Base-by-base conservation (phyloP, 2,888 invertebrate species). In the Ormyrus pomaceus region DNA sequence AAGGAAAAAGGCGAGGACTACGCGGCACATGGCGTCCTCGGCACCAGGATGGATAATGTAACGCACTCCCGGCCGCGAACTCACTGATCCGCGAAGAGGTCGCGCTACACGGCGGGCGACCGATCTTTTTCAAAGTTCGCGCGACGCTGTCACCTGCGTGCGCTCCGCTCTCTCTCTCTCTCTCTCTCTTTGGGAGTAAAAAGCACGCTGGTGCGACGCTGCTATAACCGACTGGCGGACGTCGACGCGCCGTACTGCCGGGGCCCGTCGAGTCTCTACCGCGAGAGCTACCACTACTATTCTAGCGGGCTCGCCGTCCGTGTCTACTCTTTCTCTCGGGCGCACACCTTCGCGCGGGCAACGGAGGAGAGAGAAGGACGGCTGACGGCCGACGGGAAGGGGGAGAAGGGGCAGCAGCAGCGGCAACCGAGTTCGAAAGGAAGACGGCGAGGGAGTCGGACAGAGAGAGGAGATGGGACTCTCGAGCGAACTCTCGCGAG, bases 231-330 rank as follows among this genome's bases (percentile, higher is more conserved):
- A 56, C 69, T 77, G 70, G 61, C 53, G 69, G 48, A 77, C 61
- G 70, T 55, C 70, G 77, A 46, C 61, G 69, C 69, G 64, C 70
- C 69, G 69, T 62, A 62, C 62, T 69, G 62, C 11, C 77, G 64
- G 53, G 62, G 71, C 62, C 68, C 58, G 69, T 71, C 68, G 65
- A 74, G 76, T 55, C 61, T 66, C 68, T 45, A 46, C 70, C 62
- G n/a, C 65, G 45, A 64, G 58, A 45, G 59, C 55, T 48, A 55
- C 58, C 13, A 19, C 73, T 61, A 50, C 64, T 64, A 64, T 73
- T 3, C 34, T 34, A 34, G 34, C 34, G 34, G 3, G 34, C 34
- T 34, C 34, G 34, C 34, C 34, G 34, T 50, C 65, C 48, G n/a
- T 75, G 46, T 59, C 58, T 11, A 34, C 68, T 19, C 74, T 65